These are phyloP conservation scores for Podocnemis expansa DNA, from an alignment of 2,113 vertebrate genomes.

Conservation along the genomic window DNA sequence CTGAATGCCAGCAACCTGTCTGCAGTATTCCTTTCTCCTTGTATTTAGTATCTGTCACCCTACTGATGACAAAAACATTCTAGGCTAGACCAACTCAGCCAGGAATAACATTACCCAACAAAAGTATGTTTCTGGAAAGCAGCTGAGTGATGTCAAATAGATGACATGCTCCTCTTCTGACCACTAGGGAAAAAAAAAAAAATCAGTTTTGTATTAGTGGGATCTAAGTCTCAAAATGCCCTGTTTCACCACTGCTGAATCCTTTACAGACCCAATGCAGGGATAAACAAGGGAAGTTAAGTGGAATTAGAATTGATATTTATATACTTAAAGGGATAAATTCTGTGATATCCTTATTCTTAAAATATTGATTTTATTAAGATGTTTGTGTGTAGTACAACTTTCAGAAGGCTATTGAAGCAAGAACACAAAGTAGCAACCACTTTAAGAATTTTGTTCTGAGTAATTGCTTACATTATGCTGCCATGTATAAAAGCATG, in stretches of 20 bases:
- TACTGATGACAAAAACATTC: not conserved
- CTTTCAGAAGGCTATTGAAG: too few relatives aligned
- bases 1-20: not conserved
- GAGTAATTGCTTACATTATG: too few relatives aligned
- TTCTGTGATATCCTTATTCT: not conserved
- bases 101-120: not conserved
- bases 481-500: too few relatives aligned
- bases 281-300: not conserved
- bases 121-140: not conserved
- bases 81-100: not conserved
- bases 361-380: not conserved
- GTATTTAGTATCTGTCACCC: not conserved
- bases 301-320: not conserved
- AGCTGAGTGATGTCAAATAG: not conserved
- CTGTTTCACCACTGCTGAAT: not conserved
- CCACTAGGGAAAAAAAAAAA: not conserved
- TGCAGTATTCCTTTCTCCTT: not conserved
- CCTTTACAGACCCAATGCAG: not conserved
- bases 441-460: too few relatives aligned
- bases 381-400: too few relatives aligned
- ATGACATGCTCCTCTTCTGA: not conserved
- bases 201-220: fast-evolving
- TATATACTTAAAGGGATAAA: not conserved
- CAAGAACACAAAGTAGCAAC: too few relatives aligned
- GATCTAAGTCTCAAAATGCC: not conserved